A percentile compares a stretch with the other conserved stretches of the same genome.
Conservation (phyloP, 2,113 vertebrate species). For the Eubucco bourcierii region DNA sequence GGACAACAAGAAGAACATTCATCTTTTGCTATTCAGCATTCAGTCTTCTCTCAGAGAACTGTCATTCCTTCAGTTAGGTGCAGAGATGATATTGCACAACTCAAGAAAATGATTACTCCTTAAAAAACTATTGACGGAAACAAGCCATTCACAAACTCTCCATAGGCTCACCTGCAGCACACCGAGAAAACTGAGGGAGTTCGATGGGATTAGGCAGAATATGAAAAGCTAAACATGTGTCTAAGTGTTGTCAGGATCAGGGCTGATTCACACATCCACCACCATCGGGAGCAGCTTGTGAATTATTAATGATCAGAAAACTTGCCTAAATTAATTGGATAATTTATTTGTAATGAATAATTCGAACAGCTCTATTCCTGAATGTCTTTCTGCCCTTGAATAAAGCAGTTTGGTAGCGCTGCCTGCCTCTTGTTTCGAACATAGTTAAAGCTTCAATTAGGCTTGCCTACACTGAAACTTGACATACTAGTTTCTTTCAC, state of each 20-base stretch:
- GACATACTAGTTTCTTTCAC: slow-evolving; percentile 78
- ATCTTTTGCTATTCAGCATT: background rate
- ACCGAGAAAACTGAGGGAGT: slow-evolving; percentile 2
- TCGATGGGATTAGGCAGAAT: slow-evolving; percentile 23
- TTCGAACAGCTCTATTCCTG: slow-evolving; percentile 34
- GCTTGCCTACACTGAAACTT: slow-evolving; percentile 70
- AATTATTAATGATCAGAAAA: slow-evolving; percentile 65
- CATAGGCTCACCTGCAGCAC: slow-evolving; percentile 19
- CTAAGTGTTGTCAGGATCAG: slow-evolving; percentile 38
- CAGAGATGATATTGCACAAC: background rate
- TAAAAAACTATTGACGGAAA: slow-evolving; percentile 7
- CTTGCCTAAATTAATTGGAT: slow-evolving; percentile 64
- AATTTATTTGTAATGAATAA: slow-evolving; percentile 69
- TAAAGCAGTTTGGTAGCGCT: slow-evolving; percentile 59
- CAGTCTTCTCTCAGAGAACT: background rate
- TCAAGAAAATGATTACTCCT: background rate
- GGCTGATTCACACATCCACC: slow-evolving; percentile 10
- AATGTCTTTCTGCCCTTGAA: slow-evolving; percentile 76
- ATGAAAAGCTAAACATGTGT: slow-evolving; percentile 32
- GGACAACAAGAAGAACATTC: background rate
- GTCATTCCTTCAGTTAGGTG: slow-evolving; percentile 3
- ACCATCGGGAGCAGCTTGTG: slow-evolving; percentile 17
- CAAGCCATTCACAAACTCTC: background rate
- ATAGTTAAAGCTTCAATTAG: slow-evolving; percentile 80
- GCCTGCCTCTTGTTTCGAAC: slow-evolving; percentile 71